Evolutionary conservation across 2,113 vertebrate species (phyloP).

Genomic region (Plestiodon gilberti): DNA sequence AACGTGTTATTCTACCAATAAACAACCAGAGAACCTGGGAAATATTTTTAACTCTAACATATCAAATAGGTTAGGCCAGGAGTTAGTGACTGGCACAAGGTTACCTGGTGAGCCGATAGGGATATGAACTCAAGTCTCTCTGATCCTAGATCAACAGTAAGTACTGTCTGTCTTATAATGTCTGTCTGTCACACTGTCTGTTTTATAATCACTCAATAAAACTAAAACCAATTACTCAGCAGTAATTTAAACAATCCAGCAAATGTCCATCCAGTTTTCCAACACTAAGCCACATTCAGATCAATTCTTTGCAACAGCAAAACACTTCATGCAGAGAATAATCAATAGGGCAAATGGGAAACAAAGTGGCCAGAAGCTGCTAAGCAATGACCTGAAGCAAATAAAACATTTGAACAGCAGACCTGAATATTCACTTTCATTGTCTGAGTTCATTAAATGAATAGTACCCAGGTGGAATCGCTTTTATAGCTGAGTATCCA

Average conservation of each 20-base stretch:
- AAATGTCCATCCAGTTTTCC: background rate
- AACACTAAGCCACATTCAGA: background rate
- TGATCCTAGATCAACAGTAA: no score
- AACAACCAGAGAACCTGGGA: no score
- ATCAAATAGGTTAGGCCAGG: no score
- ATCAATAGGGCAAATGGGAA: background rate
- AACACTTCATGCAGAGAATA: background rate
- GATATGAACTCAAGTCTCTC: no score
- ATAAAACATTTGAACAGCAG: background rate
- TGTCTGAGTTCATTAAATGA: conserved; percentile 11
- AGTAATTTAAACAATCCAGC: background rate
- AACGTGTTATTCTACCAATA: no score
- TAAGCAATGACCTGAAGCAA: background rate
- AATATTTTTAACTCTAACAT: no score
- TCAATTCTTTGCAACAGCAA: background rate
- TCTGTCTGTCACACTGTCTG: no score
- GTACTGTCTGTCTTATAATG: no score
- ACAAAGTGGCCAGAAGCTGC: background rate
- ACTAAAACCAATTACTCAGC: no score
- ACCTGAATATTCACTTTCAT: background rate
- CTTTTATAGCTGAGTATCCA: conserved; percentile 7
- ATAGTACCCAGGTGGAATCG: background rate
- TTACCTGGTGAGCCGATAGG: no score
- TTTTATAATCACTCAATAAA: no score
- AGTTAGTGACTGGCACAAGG: no score